A percentile compares a stretch with the other conserved stretches of the same genome.
Evolutionary conservation across 2,797 vertebrate genomes (phyloP).

Genomic region (Trematomus bernacchii): DNA sequence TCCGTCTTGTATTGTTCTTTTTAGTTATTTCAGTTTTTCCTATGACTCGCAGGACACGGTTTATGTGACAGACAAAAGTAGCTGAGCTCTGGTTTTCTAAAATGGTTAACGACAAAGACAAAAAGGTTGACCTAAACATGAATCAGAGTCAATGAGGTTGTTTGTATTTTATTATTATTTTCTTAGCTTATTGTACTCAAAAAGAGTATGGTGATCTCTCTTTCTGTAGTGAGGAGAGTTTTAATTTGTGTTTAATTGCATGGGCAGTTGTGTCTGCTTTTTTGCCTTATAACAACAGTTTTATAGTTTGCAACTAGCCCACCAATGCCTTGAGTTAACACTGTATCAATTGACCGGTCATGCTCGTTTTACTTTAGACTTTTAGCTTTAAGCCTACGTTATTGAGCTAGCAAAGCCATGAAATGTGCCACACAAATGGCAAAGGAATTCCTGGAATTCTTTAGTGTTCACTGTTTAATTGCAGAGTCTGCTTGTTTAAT

Average conservation of each 20-base stretch:
- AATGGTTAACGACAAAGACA: neutral
- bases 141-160: neutral
- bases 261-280: too few species aligned
- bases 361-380: too few species aligned
- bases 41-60: neutral
- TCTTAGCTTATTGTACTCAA: neutral
- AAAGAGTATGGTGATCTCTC: neutral
- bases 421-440: conserved; percentile 38
- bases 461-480: conserved; percentile 47
- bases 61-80: conserved; percentile 1
- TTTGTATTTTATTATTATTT: neutral
- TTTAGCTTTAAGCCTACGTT: conserved; percentile 9
- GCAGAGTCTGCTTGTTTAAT: conserved; percentile 46
- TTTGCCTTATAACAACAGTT: neutral
- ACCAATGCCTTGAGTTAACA: neutral
- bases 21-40: neutral
- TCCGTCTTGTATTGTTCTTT: neutral
- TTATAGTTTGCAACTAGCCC: neutral
- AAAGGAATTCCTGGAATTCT: conserved; percentile 43
- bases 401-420: conserved; percentile 27
- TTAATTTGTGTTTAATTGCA: neutral
- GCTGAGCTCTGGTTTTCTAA: neutral
- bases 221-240: neutral
- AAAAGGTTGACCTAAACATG: neutral
- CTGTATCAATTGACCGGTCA: neutral